A percentile compares a stretch with the other conserved stretches of the same genome.
phyloP scores from a whole-genome alignment of 2,113 vertebrate genomes.

The Otolemur garnettii region DNA sequence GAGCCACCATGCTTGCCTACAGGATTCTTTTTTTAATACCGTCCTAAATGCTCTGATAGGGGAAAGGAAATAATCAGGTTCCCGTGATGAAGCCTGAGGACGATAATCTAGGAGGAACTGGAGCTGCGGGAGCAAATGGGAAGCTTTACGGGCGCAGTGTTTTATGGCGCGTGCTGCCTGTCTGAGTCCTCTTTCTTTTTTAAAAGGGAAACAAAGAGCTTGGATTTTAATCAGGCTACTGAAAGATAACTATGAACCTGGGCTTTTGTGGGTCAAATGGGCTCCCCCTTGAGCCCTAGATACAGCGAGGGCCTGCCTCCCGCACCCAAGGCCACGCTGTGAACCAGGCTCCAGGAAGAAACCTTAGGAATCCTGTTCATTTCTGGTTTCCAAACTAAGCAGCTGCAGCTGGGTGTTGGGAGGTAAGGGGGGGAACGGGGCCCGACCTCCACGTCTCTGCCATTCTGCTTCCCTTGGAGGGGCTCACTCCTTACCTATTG shows the following conservation, averaged over 20 bases:
- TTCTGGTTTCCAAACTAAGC: not conserved
- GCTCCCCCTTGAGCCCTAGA: not conserved
- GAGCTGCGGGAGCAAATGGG: not conserved
- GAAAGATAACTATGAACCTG: not conserved
- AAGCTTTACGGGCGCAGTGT: not conserved
- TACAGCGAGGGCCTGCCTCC: not conserved
- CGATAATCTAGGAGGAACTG: not conserved
- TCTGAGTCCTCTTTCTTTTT: not conserved
- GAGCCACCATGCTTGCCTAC: too few relatives aligned
- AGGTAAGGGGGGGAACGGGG: too few relatives aligned
- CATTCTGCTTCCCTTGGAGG: not conserved
- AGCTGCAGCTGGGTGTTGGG: not conserved
- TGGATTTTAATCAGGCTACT: conserved; percentile 55
- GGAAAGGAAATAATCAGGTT: conserved; percentile 50
- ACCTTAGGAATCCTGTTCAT: not conserved
- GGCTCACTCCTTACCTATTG: not conserved
- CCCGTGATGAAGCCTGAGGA: conserved; percentile 48
- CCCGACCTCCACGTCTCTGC: not conserved
- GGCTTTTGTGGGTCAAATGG: fast-evolving
- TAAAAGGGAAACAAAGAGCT: conserved; percentile 37
- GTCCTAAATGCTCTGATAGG: conserved; percentile 32
- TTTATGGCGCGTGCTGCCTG: not conserved
- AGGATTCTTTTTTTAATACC: not conserved
- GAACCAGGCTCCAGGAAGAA: not conserved
- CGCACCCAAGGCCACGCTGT: not conserved